Evolutionary conservation across 2,113 vertebrate species (phyloP).

Genomic region (Puffinus mauretanicus): DNA sequence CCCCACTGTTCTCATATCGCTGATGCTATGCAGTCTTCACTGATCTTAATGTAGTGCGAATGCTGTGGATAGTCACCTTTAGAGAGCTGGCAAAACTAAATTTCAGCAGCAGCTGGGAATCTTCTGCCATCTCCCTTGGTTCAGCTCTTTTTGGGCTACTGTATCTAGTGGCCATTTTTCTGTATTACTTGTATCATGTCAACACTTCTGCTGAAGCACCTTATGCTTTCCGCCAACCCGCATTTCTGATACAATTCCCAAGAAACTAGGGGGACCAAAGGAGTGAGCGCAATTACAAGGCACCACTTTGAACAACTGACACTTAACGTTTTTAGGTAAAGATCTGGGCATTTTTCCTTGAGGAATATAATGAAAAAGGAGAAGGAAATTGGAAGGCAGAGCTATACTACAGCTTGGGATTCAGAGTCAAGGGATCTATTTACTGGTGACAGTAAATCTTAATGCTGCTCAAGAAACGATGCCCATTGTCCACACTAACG

Average conservation of each 20-base stretch:
- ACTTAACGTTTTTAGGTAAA: not conserved
- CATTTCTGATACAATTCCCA: not conserved
- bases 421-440: not conserved
- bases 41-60: not conserved
- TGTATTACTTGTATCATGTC: not conserved
- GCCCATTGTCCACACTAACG: not conserved
- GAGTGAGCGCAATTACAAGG: not conserved
- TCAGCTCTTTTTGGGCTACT: not conserved
- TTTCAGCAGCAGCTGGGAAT: not conserved
- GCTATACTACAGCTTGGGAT: not conserved
- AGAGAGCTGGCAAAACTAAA: not conserved
- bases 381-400: not conserved
- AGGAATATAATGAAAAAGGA: not conserved
- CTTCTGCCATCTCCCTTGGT: not conserved
- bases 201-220: not conserved
- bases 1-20: not conserved
- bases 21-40: not conserved
- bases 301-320: not conserved
- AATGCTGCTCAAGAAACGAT: not conserved
- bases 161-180: not conserved
- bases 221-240: not conserved
- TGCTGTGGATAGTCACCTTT: not conserved
- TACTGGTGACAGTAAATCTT: not conserved
- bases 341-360: not conserved
- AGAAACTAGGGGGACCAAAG: not conserved